These are phyloP conservation scores for Blomia tropicalis DNA, from an alignment of 2,888 invertebrate genomes.

Conservation along the genomic window DNA sequence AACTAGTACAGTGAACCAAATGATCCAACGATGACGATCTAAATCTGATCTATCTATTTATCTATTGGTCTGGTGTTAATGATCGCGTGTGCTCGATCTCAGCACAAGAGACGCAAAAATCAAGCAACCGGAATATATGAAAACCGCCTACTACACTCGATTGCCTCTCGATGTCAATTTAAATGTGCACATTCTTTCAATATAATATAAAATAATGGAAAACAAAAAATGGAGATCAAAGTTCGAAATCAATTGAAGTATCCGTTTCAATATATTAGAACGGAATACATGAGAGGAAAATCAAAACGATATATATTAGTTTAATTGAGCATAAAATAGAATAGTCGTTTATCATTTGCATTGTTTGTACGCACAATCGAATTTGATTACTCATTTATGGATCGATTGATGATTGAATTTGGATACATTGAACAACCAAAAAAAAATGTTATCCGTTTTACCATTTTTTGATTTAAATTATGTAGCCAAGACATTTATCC, in stretches of 20 bases:
- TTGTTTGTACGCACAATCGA: neutral
- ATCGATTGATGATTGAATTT: no score
- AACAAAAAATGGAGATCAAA: neutral
- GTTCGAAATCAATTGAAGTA: conserved; percentile 5
- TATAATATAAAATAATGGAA: neutral
- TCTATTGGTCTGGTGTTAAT: conserved; percentile 15
- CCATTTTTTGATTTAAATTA: no score
- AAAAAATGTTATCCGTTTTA: no score
- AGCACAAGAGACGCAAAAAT: no score
- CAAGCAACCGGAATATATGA: neutral
- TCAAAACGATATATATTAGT: neutral
- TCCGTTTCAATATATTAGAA: neutral
- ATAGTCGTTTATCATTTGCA: conserved; percentile 1
- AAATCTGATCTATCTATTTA: neutral
- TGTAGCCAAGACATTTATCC: no score
- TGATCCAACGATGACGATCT: neutral
- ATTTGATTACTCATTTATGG: no score
- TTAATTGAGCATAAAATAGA: conserved; percentile 6
- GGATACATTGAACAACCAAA: no score
- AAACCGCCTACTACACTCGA: neutral
- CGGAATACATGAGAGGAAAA: neutral
- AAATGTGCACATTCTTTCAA: neutral
- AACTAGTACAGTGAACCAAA: neutral
- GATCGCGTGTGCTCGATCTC: neutral
- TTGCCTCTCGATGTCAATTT: conserved; percentile 6